Base-by-base conservation (phyloP, 2,797 vertebrate genomes). In the Naso thynnoides region DNA sequence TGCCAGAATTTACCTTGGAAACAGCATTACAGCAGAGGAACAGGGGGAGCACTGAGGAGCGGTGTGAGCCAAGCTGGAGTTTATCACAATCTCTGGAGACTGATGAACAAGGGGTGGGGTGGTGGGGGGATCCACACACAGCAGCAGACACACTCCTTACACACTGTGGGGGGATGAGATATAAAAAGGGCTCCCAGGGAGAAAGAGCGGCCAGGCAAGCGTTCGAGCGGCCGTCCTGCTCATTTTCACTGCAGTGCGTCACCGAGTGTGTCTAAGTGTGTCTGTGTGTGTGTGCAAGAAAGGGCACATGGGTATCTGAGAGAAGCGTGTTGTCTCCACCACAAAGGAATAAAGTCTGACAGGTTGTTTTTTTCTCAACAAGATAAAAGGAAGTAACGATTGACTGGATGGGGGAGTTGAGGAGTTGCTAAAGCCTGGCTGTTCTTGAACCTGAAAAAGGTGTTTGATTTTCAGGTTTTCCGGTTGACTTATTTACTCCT, bases 131-230 rank as follows among this genome's bases (percentile, higher is more conserved):
- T 33, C 72, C 81, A 64, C 83, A 54, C 73, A 76, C 77, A 79
- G 61, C 75, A 78, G 71, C 69, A 70, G 76, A 73, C 83, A 78
- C 74, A 70, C 81, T 88, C 79, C 79, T 87, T 45, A 27, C 79
- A 85, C 82, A 38, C 79, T 45, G 82, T 76, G 74, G 83, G 83
- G 79, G 86, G 78, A 68, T 78, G 63, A 83, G 81, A 85, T 91
- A 94, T 93, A 94, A 93, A 39, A 92, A 89, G 90, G 88, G 78
- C 83, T 90, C 87, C 78, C 63, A 58, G 84, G 78, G 87, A 88
- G 83, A 70, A 73, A 72, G 67, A 78, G 81, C 10, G 42, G 70
- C 74, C 83, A 89, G 82, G 78, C 81, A 45, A 82, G 61, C 70
- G 62, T 88, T 80, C 15, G 68, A 79, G 53, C 57, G 55, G 39